Conservation (phyloP, 2,797 vertebrate species). For the Lithobates pipiens region DNA sequence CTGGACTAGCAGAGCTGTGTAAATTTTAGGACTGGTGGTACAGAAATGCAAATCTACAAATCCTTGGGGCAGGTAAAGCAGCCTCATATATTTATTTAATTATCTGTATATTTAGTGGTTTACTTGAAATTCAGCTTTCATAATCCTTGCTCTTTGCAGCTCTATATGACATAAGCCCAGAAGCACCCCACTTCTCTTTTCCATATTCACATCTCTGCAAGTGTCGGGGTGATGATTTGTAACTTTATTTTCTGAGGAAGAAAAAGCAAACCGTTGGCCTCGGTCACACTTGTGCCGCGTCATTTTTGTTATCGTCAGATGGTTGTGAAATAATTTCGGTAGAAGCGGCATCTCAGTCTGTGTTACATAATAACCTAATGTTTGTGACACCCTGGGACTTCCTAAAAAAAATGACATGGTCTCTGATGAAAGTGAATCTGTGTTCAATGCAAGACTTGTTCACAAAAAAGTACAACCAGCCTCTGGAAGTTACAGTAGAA, state of each 20-base stretch:
- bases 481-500: background rate
- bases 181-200: no score
- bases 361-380: background rate
- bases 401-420: background rate
- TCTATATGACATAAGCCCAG: background rate
- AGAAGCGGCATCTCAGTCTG: background rate
- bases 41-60: no score
- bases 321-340: conserved; percentile 15
- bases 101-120: no score
- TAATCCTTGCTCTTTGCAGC: background rate
- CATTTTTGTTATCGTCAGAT: background rate
- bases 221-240: background rate
- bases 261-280: background rate
- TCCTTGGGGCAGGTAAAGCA: no score
- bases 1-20: no score
- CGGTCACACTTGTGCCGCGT: background rate
- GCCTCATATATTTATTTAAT: no score
- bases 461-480: background rate
- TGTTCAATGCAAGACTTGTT: background rate
- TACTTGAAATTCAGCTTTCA: no score
- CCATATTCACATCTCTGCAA: background rate
- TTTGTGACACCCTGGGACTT: background rate
- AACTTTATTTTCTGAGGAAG: background rate
- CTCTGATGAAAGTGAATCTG: background rate
- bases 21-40: no score